A percentile compares a stretch with the other conserved stretches of the same genome.
Conservation (phyloP, 92 coral and sea anemone genomes). For the Pocillopora grandis region DNA sequence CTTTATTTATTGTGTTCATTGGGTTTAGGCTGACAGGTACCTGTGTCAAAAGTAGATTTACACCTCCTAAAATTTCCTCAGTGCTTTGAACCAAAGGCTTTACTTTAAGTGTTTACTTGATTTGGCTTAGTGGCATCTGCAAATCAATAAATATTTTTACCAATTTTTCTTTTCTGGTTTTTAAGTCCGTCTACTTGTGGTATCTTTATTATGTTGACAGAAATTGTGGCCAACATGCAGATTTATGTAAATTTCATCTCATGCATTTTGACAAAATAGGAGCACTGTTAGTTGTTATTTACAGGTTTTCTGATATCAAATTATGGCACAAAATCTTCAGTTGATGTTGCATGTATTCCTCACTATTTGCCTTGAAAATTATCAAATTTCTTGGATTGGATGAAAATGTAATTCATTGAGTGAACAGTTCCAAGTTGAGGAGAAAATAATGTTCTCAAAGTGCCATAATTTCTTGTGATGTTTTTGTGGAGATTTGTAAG, state of each 20-base stretch:
- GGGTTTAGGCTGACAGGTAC: slow-evolving; percentile 19
- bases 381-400: not conserved
- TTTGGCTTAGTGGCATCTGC: not conserved
- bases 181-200: not conserved
- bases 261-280: not conserved
- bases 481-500: slow-evolving; percentile 23
- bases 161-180: not conserved
- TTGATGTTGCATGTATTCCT: not conserved
- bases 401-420: not conserved
- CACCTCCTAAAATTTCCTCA: not conserved
- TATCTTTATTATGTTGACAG: not conserved
- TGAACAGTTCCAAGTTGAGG: not conserved
- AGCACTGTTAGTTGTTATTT: not conserved
- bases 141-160: not conserved
- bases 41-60: slow-evolving; percentile 1
- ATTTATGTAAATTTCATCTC: slow-evolving; percentile 24
- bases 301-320: not conserved
- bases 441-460: not conserved
- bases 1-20: slow-evolving; percentile 8
- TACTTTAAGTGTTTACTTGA: not conserved
- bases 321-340: too few relatives aligned
- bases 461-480: slow-evolving; percentile 11
- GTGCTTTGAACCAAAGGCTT: not conserved
- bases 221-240: slow-evolving; percentile 9
- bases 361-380: too few relatives aligned